A percentile compares a stretch with the other conserved stretches of the same genome.
Evolutionary conservation across 2,113 vertebrate genomes (phyloP).

Genomic region (Piprites chloris): DNA sequence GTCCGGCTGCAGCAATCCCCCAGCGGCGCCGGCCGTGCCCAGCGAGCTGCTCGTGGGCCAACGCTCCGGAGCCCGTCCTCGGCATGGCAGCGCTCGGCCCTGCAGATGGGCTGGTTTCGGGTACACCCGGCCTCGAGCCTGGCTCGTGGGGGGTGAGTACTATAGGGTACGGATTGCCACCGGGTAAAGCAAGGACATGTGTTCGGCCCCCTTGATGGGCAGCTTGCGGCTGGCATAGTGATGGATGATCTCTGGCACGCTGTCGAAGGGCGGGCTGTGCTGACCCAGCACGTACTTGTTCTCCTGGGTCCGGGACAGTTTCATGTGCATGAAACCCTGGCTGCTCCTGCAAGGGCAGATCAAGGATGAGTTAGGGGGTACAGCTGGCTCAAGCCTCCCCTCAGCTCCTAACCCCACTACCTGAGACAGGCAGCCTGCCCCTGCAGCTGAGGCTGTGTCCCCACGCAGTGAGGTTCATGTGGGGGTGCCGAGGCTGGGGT

Average conservation of each 20-base stretch:
- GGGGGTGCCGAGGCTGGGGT: rapidly evolving
- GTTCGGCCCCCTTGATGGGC: slow-evolving; percentile 97
- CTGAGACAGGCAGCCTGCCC: not conserved
- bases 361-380: not conserved
- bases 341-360: slow-evolving; percentile 85
- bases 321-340: slow-evolving; percentile 99
- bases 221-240: slow-evolving; percentile 97
- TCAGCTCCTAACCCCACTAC: not conserved
- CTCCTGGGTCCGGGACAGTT: slow-evolving; percentile 93
- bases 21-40: not conserved
- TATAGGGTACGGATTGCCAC: slow-evolving; percentile 96
- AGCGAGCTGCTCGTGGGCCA: not conserved
- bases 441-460: not conserved
- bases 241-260: slow-evolving; percentile 94
- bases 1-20: not conserved
- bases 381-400: too few relatives aligned
- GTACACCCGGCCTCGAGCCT: not conserved
- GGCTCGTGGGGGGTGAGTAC: not conserved
- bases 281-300: slow-evolving; percentile 95
- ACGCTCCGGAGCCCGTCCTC: not conserved
- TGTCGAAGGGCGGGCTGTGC: slow-evolving; percentile 95
- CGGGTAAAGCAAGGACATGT: slow-evolving; percentile 97
- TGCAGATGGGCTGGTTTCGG: not conserved
- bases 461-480: not conserved
- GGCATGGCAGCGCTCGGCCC: not conserved